Conservation (phyloP, 2,113 vertebrate genomes). For the Steatornis caripensis region DNA sequence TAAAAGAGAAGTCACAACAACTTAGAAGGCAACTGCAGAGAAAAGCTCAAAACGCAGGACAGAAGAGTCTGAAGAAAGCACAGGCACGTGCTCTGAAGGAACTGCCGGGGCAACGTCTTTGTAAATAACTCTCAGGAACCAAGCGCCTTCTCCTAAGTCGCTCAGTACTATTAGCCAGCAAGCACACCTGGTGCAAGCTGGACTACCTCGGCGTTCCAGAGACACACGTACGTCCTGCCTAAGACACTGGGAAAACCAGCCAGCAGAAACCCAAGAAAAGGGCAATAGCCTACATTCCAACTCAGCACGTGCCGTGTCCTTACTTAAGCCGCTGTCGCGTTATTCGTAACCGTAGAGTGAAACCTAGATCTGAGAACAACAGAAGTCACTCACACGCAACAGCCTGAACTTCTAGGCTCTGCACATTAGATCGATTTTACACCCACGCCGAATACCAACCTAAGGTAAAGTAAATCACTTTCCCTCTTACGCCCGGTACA, state of each 20-base stretch:
- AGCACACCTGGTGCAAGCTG: not conserved
- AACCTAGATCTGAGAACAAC: not conserved
- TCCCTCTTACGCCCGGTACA: not conserved
- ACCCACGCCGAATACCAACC: not conserved
- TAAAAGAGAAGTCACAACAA: not conserved
- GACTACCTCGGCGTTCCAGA: not conserved
- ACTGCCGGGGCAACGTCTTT: not conserved
- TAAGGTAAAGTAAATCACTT: not conserved
- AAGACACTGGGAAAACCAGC: not conserved
- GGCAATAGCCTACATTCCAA: not conserved
- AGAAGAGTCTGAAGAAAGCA: not conserved
- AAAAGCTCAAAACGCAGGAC: not conserved
- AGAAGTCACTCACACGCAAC: not conserved
- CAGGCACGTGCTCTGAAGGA: not conserved
- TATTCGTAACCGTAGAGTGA: not conserved
- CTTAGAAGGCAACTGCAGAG: not conserved
- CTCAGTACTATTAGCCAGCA: not conserved
- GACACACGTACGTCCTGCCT: fast-evolving
- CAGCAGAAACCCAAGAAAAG: not conserved
- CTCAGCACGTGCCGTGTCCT: not conserved
- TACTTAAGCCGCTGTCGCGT: not conserved
- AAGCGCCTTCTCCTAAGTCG: not conserved
- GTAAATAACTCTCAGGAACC: not conserved
- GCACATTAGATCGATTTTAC: not conserved
- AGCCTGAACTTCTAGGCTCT: not conserved